Base-by-base conservation (phyloP, 2,113 vertebrate genomes). In the Lichenostomus cassidix region DNA sequence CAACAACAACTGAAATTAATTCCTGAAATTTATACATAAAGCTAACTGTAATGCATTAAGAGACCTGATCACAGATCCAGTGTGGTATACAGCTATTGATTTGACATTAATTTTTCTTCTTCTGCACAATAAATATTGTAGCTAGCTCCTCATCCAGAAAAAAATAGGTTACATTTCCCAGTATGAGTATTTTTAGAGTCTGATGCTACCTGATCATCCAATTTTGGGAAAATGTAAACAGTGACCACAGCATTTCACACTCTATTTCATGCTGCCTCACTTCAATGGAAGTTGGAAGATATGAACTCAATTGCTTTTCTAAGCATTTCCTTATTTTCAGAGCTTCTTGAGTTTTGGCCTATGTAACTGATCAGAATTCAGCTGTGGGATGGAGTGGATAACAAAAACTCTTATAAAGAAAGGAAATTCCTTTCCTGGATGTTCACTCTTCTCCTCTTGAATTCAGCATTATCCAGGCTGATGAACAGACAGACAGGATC, bases 221-320 rank as follows among this genome's bases (percentile, higher is more conserved):
- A 53, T 88, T 90, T 55, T 80, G 47, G 56, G 35, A 62, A 88
- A 90, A 86, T 74, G 76, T 83, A 96, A 95, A 97, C 85, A 94
- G 47, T 55, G 35, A 79, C 67, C 50, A 33, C 1, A 3, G 68
- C 50, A 88, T 86, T 92, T 95, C 90, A 94, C 71, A 92, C 46
- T 58, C 83, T 79, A 89, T 83, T 94, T 95, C 88, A 92, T 33
- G 50, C 42, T 86, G 56, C 27, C 42, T 90, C 79, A 89, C 83
- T 93, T 86, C 67, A 77, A 22, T 63, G 69, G 76, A 95, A 87
- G 70, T 1, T 83, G 78, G 78, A 93, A 27, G 21, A 80, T 55
- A 80, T 0, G 0, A 86, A 80, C 90, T 90, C 85, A 69, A 87
- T 84, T 93, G 80, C 44, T 90, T 93, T 71, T 64, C 7, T 1